These are phyloP conservation scores for Holacanthella duospinosa DNA, from an alignment of 2,888 invertebrate species.

Conservation along the genomic window DNA sequence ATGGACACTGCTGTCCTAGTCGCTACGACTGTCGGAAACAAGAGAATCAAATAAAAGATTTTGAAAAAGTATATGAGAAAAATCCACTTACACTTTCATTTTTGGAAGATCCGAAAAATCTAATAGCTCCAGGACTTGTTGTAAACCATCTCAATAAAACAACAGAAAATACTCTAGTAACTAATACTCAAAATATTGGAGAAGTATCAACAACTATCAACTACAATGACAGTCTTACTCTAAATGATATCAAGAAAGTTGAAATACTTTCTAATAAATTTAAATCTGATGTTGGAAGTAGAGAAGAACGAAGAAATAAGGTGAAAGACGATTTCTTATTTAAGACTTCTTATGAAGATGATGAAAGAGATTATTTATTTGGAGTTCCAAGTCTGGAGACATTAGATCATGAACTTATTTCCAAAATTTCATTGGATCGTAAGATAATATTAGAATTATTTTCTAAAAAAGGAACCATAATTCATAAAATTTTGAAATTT, in stretches of 20 bases:
- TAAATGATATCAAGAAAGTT: neutral
- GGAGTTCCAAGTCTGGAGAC: constrained; percentile 18
- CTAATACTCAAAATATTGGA: no score
- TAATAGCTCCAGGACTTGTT: neutral
- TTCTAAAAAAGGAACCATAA: no score
- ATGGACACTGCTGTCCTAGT: constrained; percentile 72
- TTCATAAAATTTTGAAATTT: no score
- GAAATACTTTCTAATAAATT: neutral
- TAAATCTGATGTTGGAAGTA: constrained; percentile 29
- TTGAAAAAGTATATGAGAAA: neutral
- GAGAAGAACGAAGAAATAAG: constrained; percentile 33
- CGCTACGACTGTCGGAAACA: constrained; percentile 57
- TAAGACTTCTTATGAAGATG: constrained; percentile 26
- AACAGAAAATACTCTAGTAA: neutral
- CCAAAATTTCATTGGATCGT: constrained; percentile 22
- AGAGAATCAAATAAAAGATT: neutral
- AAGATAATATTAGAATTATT: neutral
- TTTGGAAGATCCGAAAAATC: neutral
- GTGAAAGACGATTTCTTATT: constrained; percentile 13
- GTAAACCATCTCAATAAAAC: neutral
- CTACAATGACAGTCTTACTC: neutral
- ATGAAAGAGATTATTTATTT: constrained; percentile 20
- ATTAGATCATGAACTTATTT: constrained; percentile 10
- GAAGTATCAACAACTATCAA: neutral
- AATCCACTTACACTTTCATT: neutral